phyloP scores from a whole-genome alignment of 2,888 invertebrate species.

The Hedya salicella region DNA sequence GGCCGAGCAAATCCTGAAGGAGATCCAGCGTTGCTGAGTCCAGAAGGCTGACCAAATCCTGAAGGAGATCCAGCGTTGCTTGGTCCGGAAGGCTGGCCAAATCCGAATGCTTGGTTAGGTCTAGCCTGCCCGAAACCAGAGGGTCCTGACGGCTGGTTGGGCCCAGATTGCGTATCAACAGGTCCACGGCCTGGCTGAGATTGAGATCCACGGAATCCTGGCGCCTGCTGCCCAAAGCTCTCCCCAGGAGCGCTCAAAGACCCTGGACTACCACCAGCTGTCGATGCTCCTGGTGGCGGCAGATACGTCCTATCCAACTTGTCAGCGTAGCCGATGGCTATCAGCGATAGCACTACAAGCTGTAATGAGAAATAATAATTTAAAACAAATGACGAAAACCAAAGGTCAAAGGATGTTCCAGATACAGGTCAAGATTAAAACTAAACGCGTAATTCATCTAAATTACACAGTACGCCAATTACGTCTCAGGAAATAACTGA shows the following conservation, averaged over 20 bases:
- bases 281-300: constrained; percentile 72
- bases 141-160: constrained; percentile 24
- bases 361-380: constrained; percentile 57
- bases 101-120: constrained; percentile 42
- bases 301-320: constrained; percentile 78
- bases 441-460: constrained; percentile 16
- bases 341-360: constrained; percentile 71
- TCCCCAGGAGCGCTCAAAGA: constrained; percentile 64
- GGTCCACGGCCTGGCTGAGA: constrained; percentile 32
- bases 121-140: constrained; percentile 34
- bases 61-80: not conserved
- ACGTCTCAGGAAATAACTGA: constrained; percentile 20
- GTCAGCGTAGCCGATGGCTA: constrained; percentile 75
- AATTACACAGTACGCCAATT: constrained; percentile 24
- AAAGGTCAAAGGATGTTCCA: constrained; percentile 25
- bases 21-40: not conserved
- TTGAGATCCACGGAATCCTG: constrained; percentile 35
- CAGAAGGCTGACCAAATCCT: constrained; percentile 18
- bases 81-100: constrained; percentile 35
- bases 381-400: constrained; percentile 41
- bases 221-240: constrained; percentile 45
- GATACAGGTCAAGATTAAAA: constrained; percentile 25
- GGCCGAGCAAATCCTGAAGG: constrained; percentile 24
- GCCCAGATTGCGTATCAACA: constrained; percentile 24
- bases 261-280: constrained; percentile 76